Percentiles rank a stretch among this genome's conserved stretches.
Conservation (phyloP, 1,140 invertebrate species). For the Linepithema humile region DNA sequence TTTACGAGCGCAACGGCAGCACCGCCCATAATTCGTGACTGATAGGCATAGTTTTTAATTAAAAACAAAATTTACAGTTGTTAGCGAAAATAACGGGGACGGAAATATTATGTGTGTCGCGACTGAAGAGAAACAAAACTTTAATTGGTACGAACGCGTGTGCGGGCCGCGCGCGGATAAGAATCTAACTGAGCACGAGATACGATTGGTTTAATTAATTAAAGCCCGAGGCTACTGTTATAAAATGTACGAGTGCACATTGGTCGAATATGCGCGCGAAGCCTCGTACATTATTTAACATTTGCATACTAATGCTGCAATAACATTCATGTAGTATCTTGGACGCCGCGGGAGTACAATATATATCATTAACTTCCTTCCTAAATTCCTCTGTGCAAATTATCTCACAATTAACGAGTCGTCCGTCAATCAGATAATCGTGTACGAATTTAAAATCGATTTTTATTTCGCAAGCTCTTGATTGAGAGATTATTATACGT, state of each 20-base stretch:
- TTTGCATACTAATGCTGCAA: conserved; percentile 25
- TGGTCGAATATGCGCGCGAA: neutral
- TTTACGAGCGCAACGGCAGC: conserved; percentile 12
- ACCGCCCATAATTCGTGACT: conserved; percentile 27
- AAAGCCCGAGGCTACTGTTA: neutral
- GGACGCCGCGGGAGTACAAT: neutral
- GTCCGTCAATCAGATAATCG: neutral
- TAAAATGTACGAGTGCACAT: conserved; percentile 23
- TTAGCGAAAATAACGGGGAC: conserved; percentile 22
- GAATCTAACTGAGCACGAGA: conserved; percentile 29
- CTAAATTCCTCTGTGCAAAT: neutral
- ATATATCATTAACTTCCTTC: neutral
- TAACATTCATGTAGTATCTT: neutral
- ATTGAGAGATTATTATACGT: no score
- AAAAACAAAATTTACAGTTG: conserved; percentile 35
- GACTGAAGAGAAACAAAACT: conserved; percentile 41
- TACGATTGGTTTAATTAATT: conserved; percentile 48
- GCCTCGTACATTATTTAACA: conserved; percentile 35
- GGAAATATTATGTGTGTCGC: conserved; percentile 28
- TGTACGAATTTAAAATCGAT: neutral
- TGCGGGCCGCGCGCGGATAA: conserved; percentile 17
- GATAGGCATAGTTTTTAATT: conserved; percentile 53
- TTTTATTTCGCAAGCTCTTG: neutral
- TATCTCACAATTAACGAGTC: neutral
- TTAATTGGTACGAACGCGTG: conserved; percentile 40